phyloP scores from a whole-genome alignment of 2,797 vertebrate genomes.

The Pipistrellus kuhlii region DNA sequence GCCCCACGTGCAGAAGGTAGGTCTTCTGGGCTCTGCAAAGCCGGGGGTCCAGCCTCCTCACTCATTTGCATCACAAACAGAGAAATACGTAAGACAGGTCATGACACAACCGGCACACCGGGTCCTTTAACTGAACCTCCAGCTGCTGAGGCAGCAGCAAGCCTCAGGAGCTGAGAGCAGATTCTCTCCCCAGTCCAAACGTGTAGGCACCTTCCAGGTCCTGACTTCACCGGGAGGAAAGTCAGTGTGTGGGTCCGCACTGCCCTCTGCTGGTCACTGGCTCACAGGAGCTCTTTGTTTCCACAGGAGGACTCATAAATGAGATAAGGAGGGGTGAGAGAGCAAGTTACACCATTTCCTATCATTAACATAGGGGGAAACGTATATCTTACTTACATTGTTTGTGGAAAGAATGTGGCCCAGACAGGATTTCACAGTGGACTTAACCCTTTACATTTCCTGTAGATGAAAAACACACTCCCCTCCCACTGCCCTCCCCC shows the following conservation, averaged over 20 bases:
- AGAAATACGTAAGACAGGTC: not conserved
- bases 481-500: too few relatives aligned
- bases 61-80: not conserved
- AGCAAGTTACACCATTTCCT: conserved; percentile 65
- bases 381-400: not conserved
- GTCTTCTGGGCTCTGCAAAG: not conserved
- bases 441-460: not conserved
- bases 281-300: conserved; percentile 11
- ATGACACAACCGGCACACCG: too few relatives aligned
- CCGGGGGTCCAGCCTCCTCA: accelerated
- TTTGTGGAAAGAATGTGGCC: not conserved
- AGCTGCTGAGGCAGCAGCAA: not conserved
- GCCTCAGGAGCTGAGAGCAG: not conserved
- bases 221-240: not conserved
- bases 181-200: not conserved
- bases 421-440: not conserved
- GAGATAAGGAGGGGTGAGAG: conserved; percentile 28
- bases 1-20: not conserved
- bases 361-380: conserved; percentile 43
- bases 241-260: not conserved
- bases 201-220: not conserved
- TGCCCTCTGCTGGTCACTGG: conserved; percentile 63
- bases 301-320: conserved; percentile 53
- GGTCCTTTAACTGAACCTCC: not conserved
- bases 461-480: not conserved